phyloP scores from a whole-genome alignment of 2,888 invertebrate species.

The Hypena proboscidalis region DNA sequence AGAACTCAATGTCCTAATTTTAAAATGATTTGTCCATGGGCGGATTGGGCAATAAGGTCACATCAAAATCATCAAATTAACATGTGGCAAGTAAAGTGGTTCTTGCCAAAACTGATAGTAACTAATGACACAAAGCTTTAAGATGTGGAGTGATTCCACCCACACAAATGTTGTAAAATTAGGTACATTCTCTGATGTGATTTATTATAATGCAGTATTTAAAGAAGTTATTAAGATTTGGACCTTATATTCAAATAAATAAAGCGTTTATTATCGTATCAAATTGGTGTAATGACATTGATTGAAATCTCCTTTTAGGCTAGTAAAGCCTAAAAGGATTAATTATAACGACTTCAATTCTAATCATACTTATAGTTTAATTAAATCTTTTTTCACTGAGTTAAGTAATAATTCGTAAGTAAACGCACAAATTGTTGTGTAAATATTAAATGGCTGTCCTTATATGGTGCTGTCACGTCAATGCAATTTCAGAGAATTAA shows the following conservation, averaged over 20 bases:
- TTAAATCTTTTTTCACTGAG: no score
- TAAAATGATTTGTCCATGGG: slow-evolving; percentile 2
- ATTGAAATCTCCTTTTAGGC: no score
- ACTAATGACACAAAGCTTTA: slow-evolving; percentile 42
- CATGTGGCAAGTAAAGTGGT: slow-evolving; percentile 40
- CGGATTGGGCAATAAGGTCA: not conserved
- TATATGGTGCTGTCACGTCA: slow-evolving; percentile 2
- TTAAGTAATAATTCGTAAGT: not conserved
- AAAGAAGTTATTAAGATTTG: slow-evolving; percentile 8
- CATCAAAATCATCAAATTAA: slow-evolving; percentile 9
- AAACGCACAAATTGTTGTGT: not conserved
- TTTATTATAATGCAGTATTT: slow-evolving; percentile 11
- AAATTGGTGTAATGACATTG: no score
- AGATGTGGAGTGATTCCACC: slow-evolving; percentile 53
- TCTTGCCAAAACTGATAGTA: slow-evolving; percentile 57
- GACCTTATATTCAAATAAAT: not conserved
- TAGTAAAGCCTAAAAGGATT: no score
- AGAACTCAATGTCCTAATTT: not conserved
- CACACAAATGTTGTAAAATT: slow-evolving; percentile 49
- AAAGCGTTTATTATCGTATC: no score
- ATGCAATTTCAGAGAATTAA: slow-evolving; percentile 6
- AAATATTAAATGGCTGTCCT: not conserved
- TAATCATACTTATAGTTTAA: no score
- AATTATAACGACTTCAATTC: no score
- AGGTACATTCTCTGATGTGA: slow-evolving; percentile 20